Evolutionary conservation across 1,140 invertebrate genomes (phyloP), one percentile per base, ranked within the genome.

Genomic region (Drosophila rufa): DNA sequence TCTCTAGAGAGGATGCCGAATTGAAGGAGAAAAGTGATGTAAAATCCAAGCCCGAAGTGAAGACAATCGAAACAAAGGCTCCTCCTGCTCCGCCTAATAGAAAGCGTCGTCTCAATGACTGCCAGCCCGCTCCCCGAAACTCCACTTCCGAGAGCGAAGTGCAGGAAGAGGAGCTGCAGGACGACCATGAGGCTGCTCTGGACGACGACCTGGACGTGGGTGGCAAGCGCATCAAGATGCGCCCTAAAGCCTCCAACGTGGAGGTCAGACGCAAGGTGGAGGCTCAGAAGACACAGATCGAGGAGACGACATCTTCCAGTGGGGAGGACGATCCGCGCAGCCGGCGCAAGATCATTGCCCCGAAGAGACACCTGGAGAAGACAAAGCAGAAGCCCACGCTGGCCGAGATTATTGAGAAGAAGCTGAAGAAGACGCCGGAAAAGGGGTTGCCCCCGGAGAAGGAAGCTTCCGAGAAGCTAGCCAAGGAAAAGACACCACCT

Each of bases 241-340:
- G 94, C 4, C 94, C 92, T 0, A 95, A 95, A 73, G 85, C 91
- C 2, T 82, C 94, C 0, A 94, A 95, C 77, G 81, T 91, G 5
- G 92, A 94, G 15, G 65, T 95, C 6, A 87, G 95, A 17, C 94
- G 94, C 57, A 95, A 94, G 45, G 92, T 95, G 0, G 95, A 95
- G 75, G 94, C 69, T 56, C 95, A 74, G 94, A 94, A 91, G 71
- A 80, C 80, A 3, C 77, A 94, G 64, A 93, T 93, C 42, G 93
- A 94, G 67, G 93, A 94, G 68, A 94, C 94, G 22, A 95, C 94
- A 78, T 92, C 90, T 0, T 92, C 91, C 8, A 90, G 84, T 15
- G 87, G 83, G 6, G 95, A 95, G 61, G 81, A 94, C 64, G 86
- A 92, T 51, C 27, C 75, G 7, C 73, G 85, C 4, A 76, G 75